A percentile compares a stretch with the other conserved stretches of the same genome.
These are phyloP conservation scores for Lipotes vexillifer DNA, from an alignment of 2,113 vertebrate genomes.

Conservation along the genomic window DNA sequence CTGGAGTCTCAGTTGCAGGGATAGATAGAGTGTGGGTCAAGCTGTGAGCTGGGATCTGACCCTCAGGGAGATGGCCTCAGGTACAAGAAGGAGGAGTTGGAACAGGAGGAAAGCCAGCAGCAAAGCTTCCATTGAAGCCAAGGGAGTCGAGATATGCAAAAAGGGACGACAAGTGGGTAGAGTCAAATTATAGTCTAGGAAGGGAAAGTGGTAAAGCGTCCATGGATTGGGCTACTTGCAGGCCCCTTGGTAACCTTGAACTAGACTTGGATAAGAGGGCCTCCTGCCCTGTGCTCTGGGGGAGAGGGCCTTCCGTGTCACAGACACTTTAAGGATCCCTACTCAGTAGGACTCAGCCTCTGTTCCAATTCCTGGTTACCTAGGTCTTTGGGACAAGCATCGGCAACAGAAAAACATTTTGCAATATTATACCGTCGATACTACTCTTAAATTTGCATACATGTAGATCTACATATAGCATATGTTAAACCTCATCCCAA, in stretches of 20 bases:
- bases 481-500: background rate
- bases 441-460: background rate
- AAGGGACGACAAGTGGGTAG: background rate
- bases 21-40: background rate
- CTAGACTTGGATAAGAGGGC: background rate
- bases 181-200: background rate
- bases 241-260: background rate
- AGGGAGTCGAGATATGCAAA: background rate
- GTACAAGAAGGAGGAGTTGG: background rate
- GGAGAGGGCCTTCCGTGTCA: background rate
- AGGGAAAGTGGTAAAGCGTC: background rate
- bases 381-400: background rate
- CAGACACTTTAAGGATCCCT: background rate
- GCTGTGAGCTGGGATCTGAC: background rate
- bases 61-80: background rate
- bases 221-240: background rate
- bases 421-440: background rate
- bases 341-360: background rate
- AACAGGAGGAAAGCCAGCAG: background rate
- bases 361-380: background rate
- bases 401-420: background rate
- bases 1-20: background rate
- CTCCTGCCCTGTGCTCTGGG: background rate
- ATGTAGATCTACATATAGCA: background rate
- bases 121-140: background rate